A percentile compares a stretch with the other conserved stretches of the same genome.
phyloP scores from a whole-genome alignment of 1,140 invertebrate species.

The Eriosoma lanigerum region DNA sequence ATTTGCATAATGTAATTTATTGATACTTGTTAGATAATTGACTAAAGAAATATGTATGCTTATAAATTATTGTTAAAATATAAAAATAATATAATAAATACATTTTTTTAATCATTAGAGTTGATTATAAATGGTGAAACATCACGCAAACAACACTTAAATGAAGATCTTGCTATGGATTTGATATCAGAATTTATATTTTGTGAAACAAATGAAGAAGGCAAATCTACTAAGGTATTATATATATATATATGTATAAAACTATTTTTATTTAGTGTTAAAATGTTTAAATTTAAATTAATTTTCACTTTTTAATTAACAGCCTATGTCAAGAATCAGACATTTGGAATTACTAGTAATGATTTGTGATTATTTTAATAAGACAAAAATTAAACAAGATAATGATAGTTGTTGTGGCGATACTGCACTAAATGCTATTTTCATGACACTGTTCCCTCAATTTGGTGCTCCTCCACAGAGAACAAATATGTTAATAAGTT shows the following conservation, averaged over 20 bases:
- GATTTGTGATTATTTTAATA: slow-evolving; percentile 43
- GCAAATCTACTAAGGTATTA: slow-evolving; percentile 57
- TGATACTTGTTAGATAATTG: too few relatives aligned
- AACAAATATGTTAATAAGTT: slow-evolving; percentile 71
- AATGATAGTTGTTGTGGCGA: slow-evolving; percentile 63
- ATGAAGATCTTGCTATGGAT: slow-evolving; percentile 69
- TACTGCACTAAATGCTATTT: slow-evolving; percentile 76
- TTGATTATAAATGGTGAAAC: slow-evolving; percentile 55
- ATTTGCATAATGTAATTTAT: too few relatives aligned
- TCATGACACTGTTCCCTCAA: slow-evolving; percentile 74
- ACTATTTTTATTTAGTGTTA: neutral
- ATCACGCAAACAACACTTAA: slow-evolving; percentile 60
- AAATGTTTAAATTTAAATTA: neutral
- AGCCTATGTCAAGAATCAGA: slow-evolving; percentile 43
- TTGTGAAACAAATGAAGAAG: slow-evolving; percentile 70
- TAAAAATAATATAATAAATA: neutral
- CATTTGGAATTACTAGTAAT: slow-evolving; percentile 33
- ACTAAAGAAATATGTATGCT: too few relatives aligned
- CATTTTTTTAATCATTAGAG: slow-evolving; percentile 52
- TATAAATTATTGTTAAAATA: too few relatives aligned
- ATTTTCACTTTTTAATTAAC: neutral
- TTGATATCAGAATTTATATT: slow-evolving; percentile 82
- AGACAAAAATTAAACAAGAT: slow-evolving; percentile 43
- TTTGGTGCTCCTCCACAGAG: slow-evolving; percentile 64
- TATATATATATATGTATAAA: neutral